Evolutionary conservation across 2,888 invertebrate species (phyloP), one percentile per base, ranked within the genome.

Genomic region (Torymus aiolomorphi): DNA sequence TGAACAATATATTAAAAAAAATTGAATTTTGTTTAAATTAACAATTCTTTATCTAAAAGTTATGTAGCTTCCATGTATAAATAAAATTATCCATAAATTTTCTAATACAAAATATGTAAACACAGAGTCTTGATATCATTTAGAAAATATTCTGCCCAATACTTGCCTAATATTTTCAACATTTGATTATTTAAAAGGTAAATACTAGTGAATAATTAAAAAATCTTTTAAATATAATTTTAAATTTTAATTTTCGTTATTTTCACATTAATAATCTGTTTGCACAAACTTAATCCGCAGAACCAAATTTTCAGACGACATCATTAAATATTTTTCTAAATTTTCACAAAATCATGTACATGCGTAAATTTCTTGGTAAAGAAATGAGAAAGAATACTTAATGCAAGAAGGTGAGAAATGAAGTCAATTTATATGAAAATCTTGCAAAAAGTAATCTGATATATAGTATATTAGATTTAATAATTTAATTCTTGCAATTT

Each of bases 261-360:
- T 80, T 18, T 71, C 18, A 69, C 66, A 62, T 57, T 63, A 54
- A 72, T 42, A 72, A 63, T 72, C 63, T 71, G 70, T 51, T 67
- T 61, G 65, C 66, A 71, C 62, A 72, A 73, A 75, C 54, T 31
- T 20, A 75, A 65, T 67, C 12, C 13, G 62, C 10, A 51, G 5
- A 80, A 67, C 16, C 14, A 56, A 59, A 18, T 76, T 81, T 72
- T 59, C 52, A 67, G 76, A 78, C 14, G 56, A 51, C 61, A 76
- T 16, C 18, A 54, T 59, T 42, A 42, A 59, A 62, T 81, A 75
- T 77, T 78, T 82, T 83, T 80, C 65, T 82, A 79, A 75, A 65
- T 54, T 71, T 69, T 81, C 61, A 66, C 56, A 62, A 80, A 69
- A 80, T 82, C 76, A 67, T 74, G 31, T 57, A 57, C 16, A n/a